A percentile compares a stretch with the other conserved stretches of the same genome.
Evolutionary conservation across 2,113 vertebrate species (phyloP).

Genomic region (Ovibos moschatus): DNA sequence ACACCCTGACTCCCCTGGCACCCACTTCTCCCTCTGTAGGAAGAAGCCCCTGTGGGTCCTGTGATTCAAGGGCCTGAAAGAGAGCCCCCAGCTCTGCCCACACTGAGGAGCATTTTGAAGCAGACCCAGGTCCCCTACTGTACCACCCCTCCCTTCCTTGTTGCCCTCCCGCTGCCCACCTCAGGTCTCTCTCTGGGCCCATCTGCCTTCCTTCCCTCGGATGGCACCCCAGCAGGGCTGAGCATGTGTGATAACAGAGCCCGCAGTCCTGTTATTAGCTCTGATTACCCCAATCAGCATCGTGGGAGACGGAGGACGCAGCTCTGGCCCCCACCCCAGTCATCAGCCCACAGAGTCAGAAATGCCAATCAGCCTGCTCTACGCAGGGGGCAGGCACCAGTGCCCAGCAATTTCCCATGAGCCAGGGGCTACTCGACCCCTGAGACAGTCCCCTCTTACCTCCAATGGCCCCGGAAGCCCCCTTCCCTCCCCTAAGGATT

Average conservation of each 20-base stretch:
- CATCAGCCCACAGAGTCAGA: constrained; percentile 46
- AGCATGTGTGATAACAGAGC: constrained; percentile 11
- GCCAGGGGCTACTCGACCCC: too few relatives aligned
- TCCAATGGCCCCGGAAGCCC: not conserved
- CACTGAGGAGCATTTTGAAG: not conserved
- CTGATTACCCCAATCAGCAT: constrained; percentile 63
- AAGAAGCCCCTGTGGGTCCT: not conserved
- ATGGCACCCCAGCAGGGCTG: not conserved
- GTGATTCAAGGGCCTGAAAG: not conserved
- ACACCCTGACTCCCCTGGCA: not conserved
- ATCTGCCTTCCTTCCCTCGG: not conserved
- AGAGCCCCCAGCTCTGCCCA: not conserved
- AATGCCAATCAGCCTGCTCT: constrained; percentile 58
- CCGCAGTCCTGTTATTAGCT: constrained; percentile 66
- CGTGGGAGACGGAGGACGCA: not conserved
- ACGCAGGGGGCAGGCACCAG: too few relatives aligned
- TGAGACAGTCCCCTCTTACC: not conserved
- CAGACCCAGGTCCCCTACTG: not conserved
- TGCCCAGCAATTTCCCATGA: not conserved
- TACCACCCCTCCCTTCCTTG: rapidly evolving
- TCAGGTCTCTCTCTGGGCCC: not conserved
- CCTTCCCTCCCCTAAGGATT: too few relatives aligned
- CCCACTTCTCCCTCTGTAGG: not conserved
- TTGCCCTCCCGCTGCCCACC: not conserved
- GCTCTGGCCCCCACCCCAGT: constrained; percentile 1